phyloP scores from a whole-genome alignment of 2,113 vertebrate species.

The Misgurnus anguillicaudatus region DNA sequence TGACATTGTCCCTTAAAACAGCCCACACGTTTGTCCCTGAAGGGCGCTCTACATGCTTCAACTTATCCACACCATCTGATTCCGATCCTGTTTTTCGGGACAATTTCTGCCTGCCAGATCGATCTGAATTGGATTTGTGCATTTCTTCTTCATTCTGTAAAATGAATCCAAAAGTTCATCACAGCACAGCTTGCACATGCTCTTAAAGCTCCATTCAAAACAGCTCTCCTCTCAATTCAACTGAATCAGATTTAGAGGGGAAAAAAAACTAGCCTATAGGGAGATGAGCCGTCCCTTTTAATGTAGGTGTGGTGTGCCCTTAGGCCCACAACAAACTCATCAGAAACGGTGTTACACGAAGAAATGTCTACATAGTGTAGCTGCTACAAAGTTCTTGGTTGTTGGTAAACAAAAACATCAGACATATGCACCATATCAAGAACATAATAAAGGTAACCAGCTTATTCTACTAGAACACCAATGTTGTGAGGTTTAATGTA shows the following conservation, averaged over 20 bases:
- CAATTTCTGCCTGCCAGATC: not conserved
- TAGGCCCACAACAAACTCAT: conserved; percentile 4
- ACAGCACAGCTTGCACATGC: not conserved
- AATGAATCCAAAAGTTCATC: not conserved
- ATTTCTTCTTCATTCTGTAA: conserved; percentile 31
- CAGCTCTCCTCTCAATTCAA: not conserved
- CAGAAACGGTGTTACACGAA: conserved; percentile 27
- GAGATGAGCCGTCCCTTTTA: conserved; percentile 48
- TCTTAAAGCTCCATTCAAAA: not conserved
- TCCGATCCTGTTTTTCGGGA: not conserved
- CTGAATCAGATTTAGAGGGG: conserved; percentile 43
- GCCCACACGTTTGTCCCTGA: not conserved
- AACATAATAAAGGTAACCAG: no score
- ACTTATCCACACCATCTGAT: not conserved
- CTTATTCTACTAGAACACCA: no score
- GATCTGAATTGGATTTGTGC: not conserved
- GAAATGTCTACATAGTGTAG: not conserved
- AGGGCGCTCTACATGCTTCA: conserved; percentile 23
- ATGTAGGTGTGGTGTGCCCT: conserved; percentile 45
- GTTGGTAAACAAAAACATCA: no score
- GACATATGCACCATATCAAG: no score
- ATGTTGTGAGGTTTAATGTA: no score
- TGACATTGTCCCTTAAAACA: conserved; percentile 61
- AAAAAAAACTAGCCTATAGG: conserved; percentile 59
- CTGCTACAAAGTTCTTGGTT: not conserved